A percentile compares a stretch with the other conserved stretches of the same genome.
phyloP scores from a whole-genome alignment of 2,888 invertebrate genomes.

The Tachina fera region DNA sequence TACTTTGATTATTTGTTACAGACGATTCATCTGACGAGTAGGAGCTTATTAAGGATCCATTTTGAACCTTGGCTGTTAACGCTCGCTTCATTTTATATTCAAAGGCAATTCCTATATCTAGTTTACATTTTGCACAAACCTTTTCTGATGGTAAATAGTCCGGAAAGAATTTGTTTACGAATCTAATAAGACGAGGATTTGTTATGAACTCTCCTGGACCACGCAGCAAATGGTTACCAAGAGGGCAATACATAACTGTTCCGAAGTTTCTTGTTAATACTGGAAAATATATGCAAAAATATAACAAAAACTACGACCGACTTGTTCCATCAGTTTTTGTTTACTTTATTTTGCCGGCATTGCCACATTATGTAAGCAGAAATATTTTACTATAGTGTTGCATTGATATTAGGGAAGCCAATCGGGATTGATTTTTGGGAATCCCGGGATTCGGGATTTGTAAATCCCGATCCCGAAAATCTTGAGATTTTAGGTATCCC shows the following conservation, averaged over 20 bases:
- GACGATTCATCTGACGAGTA: neutral
- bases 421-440: too few species aligned
- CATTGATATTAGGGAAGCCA: too few species aligned
- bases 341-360: neutral
- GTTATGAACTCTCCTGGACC: constrained; percentile 57
- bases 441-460: too few species aligned
- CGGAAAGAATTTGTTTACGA: constrained; percentile 68
- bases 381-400: too few species aligned
- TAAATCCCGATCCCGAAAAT: too few species aligned
- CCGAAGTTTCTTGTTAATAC: neutral
- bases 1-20: neutral
- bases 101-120: constrained; percentile 64
- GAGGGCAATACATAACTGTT: constrained; percentile 47
- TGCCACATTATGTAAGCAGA: neutral
- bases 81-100: constrained; percentile 67
- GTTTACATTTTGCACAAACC: constrained; percentile 72
- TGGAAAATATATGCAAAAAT: neutral
- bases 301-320: neutral
- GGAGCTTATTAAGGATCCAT: constrained; percentile 60
- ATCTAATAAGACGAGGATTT: constrained; percentile 66
- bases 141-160: constrained; percentile 67
- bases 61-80: neutral
- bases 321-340: neutral
- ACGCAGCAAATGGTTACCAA: constrained; percentile 52
- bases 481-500: too few species aligned